Conservation (phyloP, 2,888 invertebrate species). For the Oegoconia quadripuncta region DNA sequence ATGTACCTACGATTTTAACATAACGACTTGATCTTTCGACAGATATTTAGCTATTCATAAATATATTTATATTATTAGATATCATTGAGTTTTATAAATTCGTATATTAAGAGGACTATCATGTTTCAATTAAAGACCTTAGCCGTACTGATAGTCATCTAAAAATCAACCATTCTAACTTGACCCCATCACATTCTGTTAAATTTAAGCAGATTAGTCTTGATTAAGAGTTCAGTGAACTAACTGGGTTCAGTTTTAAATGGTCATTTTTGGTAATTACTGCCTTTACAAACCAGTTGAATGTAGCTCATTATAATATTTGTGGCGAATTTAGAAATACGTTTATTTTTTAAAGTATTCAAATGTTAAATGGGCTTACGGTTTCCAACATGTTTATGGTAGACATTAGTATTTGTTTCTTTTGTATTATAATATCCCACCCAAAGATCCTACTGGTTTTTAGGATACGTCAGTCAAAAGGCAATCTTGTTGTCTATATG, state of each 20-base stretch:
- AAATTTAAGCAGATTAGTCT: not conserved
- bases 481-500: too few relatives aligned
- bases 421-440: too few relatives aligned
- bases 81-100: conserved; percentile 23
- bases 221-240: conserved; percentile 26
- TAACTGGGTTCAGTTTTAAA: conserved; percentile 26
- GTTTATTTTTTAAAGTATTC: conserved; percentile 20
- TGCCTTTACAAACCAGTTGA: conserved; percentile 40
- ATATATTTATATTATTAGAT: conserved; percentile 3
- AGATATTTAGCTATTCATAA: conserved; percentile 12
- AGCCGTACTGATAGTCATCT: conserved; percentile 38
- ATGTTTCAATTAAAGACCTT: conserved; percentile 53
- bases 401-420: too few relatives aligned
- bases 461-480: too few relatives aligned
- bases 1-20: not conserved
- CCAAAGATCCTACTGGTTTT: too few relatives aligned
- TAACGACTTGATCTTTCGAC: conserved; percentile 8
- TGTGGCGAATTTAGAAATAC: conserved; percentile 27
- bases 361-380: conserved; percentile 10
- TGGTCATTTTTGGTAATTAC: conserved; percentile 33
- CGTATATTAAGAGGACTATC: conserved; percentile 38
- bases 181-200: conserved; percentile 12
- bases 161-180: conserved; percentile 16
- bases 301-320: conserved; percentile 35
- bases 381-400: too few relatives aligned